phyloP scores from a whole-genome alignment of 1,140 invertebrate species.

The Hypsibius dujardini region DNA sequence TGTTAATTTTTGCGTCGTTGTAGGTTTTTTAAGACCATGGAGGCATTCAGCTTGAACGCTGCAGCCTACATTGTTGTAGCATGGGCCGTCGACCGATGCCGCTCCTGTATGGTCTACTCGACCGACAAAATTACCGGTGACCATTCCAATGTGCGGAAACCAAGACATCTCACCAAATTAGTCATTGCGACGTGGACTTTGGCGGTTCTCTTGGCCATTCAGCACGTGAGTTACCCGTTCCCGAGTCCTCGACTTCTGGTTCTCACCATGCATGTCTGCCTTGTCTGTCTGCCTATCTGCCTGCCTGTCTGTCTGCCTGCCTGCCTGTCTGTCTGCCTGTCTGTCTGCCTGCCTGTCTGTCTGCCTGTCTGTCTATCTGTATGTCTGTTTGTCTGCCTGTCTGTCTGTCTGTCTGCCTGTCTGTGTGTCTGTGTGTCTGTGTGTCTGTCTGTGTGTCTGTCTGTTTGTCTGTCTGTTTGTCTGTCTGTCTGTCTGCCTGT shows the following conservation, averaged over 20 bases:
- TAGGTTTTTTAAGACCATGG: background rate
- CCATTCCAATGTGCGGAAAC: background rate
- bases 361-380: too few species aligned
- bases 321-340: background rate
- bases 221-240: background rate
- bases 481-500: too few species aligned
- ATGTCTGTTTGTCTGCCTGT: too few species aligned
- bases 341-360: background rate
- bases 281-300: background rate
- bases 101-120: background rate
- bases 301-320: background rate
- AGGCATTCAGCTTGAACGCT: constrained; percentile 6
- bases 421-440: too few species aligned
- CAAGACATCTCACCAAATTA: background rate
- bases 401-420: too few species aligned
- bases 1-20: too few species aligned
- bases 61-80: constrained; percentile 5
- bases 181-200: background rate
- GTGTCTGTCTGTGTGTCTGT: too few species aligned
- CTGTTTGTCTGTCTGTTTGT: too few species aligned
- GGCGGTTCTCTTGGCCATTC: background rate
- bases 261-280: too few species aligned
- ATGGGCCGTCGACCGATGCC: constrained; percentile 1
- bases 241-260: too few species aligned
- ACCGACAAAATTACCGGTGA: background rate